Evolutionary conservation across 1,140 invertebrate species (phyloP).

Genomic region (Drosophila malerkotliana): DNA sequence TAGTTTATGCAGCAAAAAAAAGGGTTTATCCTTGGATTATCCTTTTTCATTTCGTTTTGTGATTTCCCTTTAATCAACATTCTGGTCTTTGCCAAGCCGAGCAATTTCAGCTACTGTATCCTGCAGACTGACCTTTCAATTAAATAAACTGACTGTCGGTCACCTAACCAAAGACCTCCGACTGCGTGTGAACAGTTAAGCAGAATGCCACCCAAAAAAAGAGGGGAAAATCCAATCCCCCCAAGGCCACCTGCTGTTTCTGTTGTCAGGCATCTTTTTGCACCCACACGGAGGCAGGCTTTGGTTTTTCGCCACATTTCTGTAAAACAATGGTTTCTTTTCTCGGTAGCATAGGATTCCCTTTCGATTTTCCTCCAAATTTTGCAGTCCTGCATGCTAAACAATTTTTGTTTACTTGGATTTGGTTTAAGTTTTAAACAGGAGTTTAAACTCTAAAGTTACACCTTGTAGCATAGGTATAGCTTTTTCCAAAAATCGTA

Average conservation of each 20-base stretch:
- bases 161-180: constrained; percentile 25
- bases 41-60: constrained; percentile 4
- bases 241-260: constrained; percentile 36
- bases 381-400: neutral
- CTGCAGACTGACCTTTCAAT: constrained; percentile 38
- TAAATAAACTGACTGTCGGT: constrained; percentile 36
- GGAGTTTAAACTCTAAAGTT: too few species aligned
- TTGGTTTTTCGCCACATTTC: constrained; percentile 19
- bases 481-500: too few species aligned
- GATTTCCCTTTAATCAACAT: constrained; percentile 27
- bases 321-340: constrained; percentile 23
- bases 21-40: neutral
- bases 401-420: too few species aligned
- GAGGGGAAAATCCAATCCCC: neutral
- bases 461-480: too few species aligned
- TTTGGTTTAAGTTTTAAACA: too few species aligned
- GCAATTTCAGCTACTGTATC: constrained; percentile 29
- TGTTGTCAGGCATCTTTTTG: constrained; percentile 29
- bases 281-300: constrained; percentile 24
- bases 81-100: constrained; percentile 22
- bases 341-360: neutral
- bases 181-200: constrained; percentile 13
- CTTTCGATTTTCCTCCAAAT: neutral
- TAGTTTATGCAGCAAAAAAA: neutral
- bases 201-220: neutral